Base-by-base conservation (phyloP, 2,888 invertebrate species). In the Aelia acuminata region DNA sequence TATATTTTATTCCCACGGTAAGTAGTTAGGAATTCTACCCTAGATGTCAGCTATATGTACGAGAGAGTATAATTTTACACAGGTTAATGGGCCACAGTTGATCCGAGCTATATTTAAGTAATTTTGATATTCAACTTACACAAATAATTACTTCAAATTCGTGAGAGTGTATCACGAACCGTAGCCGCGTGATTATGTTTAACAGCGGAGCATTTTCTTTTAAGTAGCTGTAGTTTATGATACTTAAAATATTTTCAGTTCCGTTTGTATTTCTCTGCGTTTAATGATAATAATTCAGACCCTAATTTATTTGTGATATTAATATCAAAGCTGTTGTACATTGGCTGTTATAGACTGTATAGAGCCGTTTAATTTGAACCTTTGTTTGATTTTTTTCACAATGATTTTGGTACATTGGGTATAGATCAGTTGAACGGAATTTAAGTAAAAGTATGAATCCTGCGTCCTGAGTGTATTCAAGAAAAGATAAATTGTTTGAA, bases 81-180 rank as follows among this genome's bases (percentile, higher is more conserved):
- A 39, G 43, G 48, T 63, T 87, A 48, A 87, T 87, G 20, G 50
- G 22, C 57, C 31, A 48, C n/a, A 47, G 70, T n/a, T 47, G 57
- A 47, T 63, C 26, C 57, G 87, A 70, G 87, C 63, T 87, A 87
- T 87, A 53, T 87, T 87, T 87, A 87, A 87, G 87, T 70, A 87
- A 87, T 87, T 87, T 87, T 87, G 57, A 87, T 87, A 70, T 87
- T 87, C 57, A 43, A 57, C n/a, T 80, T 57, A 43, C 43, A n/a
- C 43, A 26, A 87, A 63, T 87, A 87, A 87, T 87, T 87, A 87
- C 87, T 13, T 8, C 20, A 87, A 87, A 63, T 87, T 87, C 87
- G 87, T 87, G 87, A 87, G 70, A 48, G 63, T 22, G 31, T 43
- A 87, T 87, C 87, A 87, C 87, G 87, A 87, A 63, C 87, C 26